These are phyloP conservation scores for Drosophila nr. perissopoda DNA, from an alignment of 2,888 invertebrate genomes.

Conservation along the genomic window DNA sequence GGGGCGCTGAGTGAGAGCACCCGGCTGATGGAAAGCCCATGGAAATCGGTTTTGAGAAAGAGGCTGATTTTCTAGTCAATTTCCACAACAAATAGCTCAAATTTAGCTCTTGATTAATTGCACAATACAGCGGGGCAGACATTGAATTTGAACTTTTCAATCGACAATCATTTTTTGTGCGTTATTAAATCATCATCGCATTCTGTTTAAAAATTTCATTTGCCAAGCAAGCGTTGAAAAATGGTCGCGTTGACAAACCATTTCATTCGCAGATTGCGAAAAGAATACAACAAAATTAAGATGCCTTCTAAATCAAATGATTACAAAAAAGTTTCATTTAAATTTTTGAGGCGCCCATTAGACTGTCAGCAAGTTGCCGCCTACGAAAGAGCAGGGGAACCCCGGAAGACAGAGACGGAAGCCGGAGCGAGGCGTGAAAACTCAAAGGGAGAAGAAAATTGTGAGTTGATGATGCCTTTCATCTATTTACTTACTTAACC, in stretches of 20 bases:
- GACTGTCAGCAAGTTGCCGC: conserved; percentile 66
- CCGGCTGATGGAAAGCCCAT: conserved; percentile 54
- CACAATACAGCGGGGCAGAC: conserved; percentile 32
- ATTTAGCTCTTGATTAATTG: conserved; percentile 67
- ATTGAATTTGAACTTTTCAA: conserved; percentile 46
- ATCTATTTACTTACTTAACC: conserved; percentile 40
- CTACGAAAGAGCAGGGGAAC: conserved; percentile 25
- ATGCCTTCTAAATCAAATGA: conserved; percentile 66
- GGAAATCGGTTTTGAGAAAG: conserved; percentile 26
- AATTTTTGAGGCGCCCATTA: conserved; percentile 57
- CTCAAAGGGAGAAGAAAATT: conserved; percentile 44
- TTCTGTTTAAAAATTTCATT: conserved; percentile 41
- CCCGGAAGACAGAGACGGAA: conserved; percentile 43
- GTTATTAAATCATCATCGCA: conserved; percentile 63
- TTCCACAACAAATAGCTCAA: conserved; percentile 32
- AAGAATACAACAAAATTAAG: conserved; percentile 23
- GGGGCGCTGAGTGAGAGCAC: conserved; percentile 51
- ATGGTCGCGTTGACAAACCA: conserved; percentile 70
- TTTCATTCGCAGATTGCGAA: conserved; percentile 72
- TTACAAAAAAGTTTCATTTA: conserved; percentile 58
- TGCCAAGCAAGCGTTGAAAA: conserved; percentile 43
- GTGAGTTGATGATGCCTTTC: conserved; percentile 48
- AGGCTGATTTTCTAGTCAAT: conserved; percentile 47
- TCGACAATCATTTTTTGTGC: conserved; percentile 48
- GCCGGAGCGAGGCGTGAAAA: conserved; percentile 55